A percentile compares a stretch with the other conserved stretches of the same genome.
Evolutionary conservation across 2,888 invertebrate genomes (phyloP).

Genomic region (Chelonus formosanus): DNA sequence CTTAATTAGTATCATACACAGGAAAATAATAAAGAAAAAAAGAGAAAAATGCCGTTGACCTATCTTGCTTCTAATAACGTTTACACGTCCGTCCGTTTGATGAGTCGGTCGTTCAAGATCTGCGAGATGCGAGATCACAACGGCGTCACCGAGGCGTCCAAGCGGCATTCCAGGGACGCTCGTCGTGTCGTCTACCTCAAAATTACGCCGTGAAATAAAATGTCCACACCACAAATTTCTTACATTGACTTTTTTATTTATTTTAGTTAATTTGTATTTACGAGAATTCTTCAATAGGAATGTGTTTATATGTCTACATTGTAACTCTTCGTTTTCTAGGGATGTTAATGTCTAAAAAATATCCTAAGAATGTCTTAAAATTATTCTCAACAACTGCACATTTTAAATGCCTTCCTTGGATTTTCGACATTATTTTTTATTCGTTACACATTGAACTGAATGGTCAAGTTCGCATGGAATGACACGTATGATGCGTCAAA

Average conservation of each 20-base stretch:
- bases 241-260: constrained; percentile 6
- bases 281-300: not conserved
- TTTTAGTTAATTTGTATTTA: constrained; percentile 4
- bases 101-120: constrained; percentile 12
- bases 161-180: constrained; percentile 43
- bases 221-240: constrained; percentile 27
- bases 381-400: too few relatives aligned
- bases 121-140: constrained; percentile 24
- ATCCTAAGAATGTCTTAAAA: too few relatives aligned
- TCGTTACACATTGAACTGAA: too few relatives aligned
- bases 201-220: constrained; percentile 28
- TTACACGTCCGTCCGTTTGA: constrained; percentile 2
- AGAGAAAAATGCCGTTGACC: constrained; percentile 13
- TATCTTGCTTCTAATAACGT: constrained; percentile 10
- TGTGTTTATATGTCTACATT: not conserved
- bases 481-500: not conserved
- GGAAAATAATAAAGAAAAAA: constrained; percentile 5
- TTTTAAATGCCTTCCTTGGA: too few relatives aligned
- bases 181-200: constrained; percentile 46
- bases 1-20: not conserved
- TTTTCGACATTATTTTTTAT: too few relatives aligned
- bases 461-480: too few relatives aligned
- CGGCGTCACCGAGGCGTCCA: constrained; percentile 34
- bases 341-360: too few relatives aligned
- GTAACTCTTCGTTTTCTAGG: too few relatives aligned